These are phyloP conservation scores for Zoroaster sp. DNA, from an alignment of 53 echinoderm and acorn worm species.

Conservation along the genomic window DNA sequence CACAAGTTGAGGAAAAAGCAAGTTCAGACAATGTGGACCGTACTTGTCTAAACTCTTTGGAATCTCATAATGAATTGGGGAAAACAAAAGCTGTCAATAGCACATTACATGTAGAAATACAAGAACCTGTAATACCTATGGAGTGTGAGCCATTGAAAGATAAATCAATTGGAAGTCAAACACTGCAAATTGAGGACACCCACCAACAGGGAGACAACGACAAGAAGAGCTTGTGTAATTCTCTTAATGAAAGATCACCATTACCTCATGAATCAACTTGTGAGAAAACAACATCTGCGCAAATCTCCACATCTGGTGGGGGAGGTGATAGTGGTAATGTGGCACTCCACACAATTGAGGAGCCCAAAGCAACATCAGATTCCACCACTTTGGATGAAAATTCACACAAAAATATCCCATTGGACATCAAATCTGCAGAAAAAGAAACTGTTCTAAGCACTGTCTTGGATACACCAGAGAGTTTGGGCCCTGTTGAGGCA, in stretches of 20 bases:
- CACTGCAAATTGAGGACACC: background rate
- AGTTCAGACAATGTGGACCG: background rate
- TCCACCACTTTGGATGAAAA: background rate
- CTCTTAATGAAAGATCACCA: background rate
- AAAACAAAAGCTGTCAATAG: background rate
- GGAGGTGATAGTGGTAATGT: background rate
- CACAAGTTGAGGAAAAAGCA: background rate
- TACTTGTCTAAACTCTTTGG: background rate
- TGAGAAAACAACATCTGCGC: background rate
- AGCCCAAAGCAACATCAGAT: background rate
- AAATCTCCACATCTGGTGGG: background rate
- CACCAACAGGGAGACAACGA: background rate
- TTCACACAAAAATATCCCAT: background rate
- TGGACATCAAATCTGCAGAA: background rate
- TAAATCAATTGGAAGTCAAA: background rate
- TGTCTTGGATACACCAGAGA: background rate
- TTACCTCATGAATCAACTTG: background rate
- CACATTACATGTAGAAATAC: background rate
- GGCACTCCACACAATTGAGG: background rate
- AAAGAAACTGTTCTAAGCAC: background rate
- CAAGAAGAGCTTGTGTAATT: slow-evolving; percentile 18
- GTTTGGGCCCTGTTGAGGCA: background rate
- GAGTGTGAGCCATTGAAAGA: background rate
- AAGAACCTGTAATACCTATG: slow-evolving; percentile 9
- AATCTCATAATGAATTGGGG: background rate